Base-by-base conservation (phyloP, 2,113 vertebrate genomes). In the Pseudonaja textilis region DNA sequence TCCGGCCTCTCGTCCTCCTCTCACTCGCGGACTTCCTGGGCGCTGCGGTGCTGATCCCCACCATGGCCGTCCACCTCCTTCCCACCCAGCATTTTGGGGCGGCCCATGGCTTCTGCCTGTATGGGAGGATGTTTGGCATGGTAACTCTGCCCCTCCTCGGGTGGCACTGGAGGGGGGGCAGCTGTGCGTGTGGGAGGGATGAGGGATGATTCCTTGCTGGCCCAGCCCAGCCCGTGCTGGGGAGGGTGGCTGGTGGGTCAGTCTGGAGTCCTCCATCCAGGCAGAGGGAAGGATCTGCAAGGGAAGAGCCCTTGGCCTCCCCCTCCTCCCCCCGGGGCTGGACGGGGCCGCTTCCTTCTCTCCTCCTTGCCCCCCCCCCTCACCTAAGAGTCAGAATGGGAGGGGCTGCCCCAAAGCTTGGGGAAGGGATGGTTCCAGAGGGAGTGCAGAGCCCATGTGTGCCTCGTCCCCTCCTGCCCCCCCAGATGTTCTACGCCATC, bases 11-110 rank as follows among this genome's bases (percentile, higher is more conserved):
- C 87, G 96, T 97, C 94, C 98, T 98, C 91, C 96, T 98, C 0
- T 95, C 98, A 23, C 95, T 98, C 91, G 98, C 98, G 1, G 98
- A 98, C 94, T 95, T 98, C 87, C 93, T 98, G 94, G 98, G 97
- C 0, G 97, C 98, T 1, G 8, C 95, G 0, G 88, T 95, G 25
- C 95, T 98, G 90, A 95, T 98, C 94, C 89, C 50, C 93, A 97
- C 91, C 0, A 96, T 93, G 39, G 56, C 91, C 57, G 89, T 98
- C 87, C 97, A 98, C 94, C 96, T 96, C 56, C 95, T 97, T 45
- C 95, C 96, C 1, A n/a, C 94, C 0, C 50, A 4, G 2, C 50
- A 16, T 16, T 94, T 94, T 52, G 11, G 34, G 45, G 54, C n/a
- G 1, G 94, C 54, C 0, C 95, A 14, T 0, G 20, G 88, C 92